Conservation (phyloP, 2,888 invertebrate genomes). For the Ariolimax columbianus region DNA sequence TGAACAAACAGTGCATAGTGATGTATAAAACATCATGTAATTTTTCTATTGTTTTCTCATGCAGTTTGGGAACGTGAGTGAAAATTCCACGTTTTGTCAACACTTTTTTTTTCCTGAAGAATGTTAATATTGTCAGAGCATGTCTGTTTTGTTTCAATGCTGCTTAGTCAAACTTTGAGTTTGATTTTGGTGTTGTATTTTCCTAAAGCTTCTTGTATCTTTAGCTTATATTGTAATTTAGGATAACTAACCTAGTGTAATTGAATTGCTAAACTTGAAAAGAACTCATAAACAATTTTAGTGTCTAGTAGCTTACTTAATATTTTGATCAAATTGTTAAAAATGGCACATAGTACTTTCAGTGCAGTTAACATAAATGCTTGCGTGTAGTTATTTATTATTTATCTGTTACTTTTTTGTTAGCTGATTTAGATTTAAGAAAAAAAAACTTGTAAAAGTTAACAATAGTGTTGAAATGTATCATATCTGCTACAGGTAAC, state of each 20-base stretch:
- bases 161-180: background rate
- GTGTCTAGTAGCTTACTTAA: too few species aligned
- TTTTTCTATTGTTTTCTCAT: constrained; percentile 58
- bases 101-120: background rate
- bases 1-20: background rate
- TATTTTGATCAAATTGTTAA: too few species aligned
- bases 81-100: background rate
- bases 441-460: too few species aligned
- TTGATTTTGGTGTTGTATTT: background rate
- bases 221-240: background rate
- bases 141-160: background rate
- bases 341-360: too few species aligned
- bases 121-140: background rate
- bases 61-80: constrained; percentile 49
- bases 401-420: too few species aligned
- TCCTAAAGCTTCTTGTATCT: background rate
- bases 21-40: background rate
- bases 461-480: too few species aligned
- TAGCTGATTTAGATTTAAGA: too few species aligned
- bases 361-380: too few species aligned
- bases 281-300: too few species aligned
- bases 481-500: too few species aligned
- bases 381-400: too few species aligned
- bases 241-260: background rate
- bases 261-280: background rate